A percentile compares a stretch with the other conserved stretches of the same genome.
Evolutionary conservation across 2,113 vertebrate genomes (phyloP).

Genomic region (Taxidea taxus): DNA sequence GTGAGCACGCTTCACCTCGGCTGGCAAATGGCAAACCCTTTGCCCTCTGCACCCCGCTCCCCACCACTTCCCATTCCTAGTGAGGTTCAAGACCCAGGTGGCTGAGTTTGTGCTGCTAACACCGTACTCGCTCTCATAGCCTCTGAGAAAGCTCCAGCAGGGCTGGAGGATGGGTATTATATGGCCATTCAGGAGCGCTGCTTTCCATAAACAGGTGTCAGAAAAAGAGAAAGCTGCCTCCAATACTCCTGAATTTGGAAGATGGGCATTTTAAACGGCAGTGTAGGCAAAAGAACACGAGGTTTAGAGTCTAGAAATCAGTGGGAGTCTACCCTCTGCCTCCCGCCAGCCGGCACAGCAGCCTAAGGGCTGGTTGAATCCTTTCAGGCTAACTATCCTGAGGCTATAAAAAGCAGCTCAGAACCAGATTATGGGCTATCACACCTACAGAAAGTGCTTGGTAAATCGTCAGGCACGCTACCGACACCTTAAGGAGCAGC

Average conservation of each 20-base stretch:
- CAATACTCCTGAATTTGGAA: not conserved
- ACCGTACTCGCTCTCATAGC: too few relatives aligned
- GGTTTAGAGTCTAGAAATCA: not conserved
- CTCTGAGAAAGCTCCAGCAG: not conserved
- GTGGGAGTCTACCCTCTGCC: not conserved
- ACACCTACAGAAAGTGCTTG: not conserved
- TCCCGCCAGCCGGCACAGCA: not conserved
- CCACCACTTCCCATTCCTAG: not conserved
- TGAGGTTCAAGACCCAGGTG: not conserved
- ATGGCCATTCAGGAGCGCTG: not conserved
- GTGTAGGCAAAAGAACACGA: not conserved
- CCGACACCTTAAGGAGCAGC: not conserved
- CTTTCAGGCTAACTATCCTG: not conserved
- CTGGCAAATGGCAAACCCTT: too few relatives aligned
- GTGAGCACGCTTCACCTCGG: rapidly evolving
- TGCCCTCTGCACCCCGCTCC: rapidly evolving
- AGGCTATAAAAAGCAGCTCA: not conserved
- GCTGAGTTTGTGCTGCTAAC: not conserved
- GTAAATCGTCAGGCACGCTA: not conserved
- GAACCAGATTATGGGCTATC: not conserved
- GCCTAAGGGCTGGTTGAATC: not conserved
- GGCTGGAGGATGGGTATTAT: not conserved
- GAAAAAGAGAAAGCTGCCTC: not conserved
- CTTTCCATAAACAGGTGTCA: not conserved
- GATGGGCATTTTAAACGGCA: not conserved